A percentile compares a stretch with the other conserved stretches of the same genome.
These are phyloP conservation scores for Oncorhynchus clarkii DNA, from an alignment of 2,113 vertebrate species.

Conservation along the genomic window DNA sequence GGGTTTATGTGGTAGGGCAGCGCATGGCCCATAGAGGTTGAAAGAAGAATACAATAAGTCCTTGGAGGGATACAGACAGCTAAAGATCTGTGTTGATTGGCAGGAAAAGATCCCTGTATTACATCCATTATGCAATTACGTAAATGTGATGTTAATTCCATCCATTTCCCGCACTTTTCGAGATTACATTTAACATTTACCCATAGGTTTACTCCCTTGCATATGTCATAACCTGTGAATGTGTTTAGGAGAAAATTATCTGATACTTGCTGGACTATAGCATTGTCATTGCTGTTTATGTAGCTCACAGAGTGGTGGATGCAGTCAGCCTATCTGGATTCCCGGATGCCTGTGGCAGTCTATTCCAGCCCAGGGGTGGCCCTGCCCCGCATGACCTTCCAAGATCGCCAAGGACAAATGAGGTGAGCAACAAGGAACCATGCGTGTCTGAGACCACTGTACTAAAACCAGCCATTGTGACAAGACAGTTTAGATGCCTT, in stretches of 20 bases:
- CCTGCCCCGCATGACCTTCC: constrained; percentile 89
- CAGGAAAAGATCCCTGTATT: neutral
- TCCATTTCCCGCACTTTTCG: too few species aligned
- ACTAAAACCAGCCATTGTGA: constrained; percentile 2
- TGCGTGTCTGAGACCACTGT: neutral
- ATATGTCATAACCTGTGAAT: too few species aligned
- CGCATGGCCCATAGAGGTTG: neutral
- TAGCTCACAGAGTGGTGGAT: constrained; percentile 98
- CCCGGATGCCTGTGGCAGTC: constrained; percentile 89
- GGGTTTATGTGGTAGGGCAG: neutral
- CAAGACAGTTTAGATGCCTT: neutral
- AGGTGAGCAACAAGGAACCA: constrained; percentile 74
- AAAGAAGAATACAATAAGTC: neutral
- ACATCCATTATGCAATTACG: neutral
- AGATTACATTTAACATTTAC: too few species aligned
- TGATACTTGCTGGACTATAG: neutral
- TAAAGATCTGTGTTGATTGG: neutral
- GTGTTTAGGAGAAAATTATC: neutral
- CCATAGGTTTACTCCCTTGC: neutral
- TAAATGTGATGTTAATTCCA: too few species aligned
- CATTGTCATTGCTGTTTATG: neutral
- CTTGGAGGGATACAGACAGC: neutral
- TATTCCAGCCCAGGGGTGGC: constrained; percentile 88
- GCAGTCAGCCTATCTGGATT: constrained; percentile 92
- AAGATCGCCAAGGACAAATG: constrained; percentile 94